Base-by-base conservation (phyloP, 2,888 invertebrate genomes). In the Stenichneumon culpator region DNA sequence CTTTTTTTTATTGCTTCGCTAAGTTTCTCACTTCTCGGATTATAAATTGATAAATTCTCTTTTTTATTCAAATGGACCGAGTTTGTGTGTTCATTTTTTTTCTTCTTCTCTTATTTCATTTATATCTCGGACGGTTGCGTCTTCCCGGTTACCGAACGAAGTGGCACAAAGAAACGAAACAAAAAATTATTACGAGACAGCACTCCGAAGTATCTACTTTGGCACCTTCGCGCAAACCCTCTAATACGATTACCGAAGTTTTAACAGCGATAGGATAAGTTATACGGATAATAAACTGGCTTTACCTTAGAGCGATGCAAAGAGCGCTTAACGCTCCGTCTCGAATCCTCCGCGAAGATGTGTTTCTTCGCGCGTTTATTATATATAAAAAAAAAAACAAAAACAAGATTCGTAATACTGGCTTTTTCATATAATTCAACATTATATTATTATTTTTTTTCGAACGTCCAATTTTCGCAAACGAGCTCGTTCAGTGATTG, bases 401-500 rank as follows among this genome's bases (percentile, higher is more conserved):
- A 74, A 74, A 47, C 65, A 82, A 82, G 79, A 75, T 88, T 88
- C 87, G 72, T 92, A 92, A 92, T 92, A 92, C 92, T 92, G 92
- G 90, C 89, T 91, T 89, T 89, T 88, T 89, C 88, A 88, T 87
- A 88, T 87, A 87, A 84, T 85, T 87, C 85, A 84, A 86, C 88
- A 87, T 88, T 86, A 86, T 88, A 86, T 88, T 89, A 88, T 88
- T 83, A 82, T 74, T 86, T 82, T 65, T 82, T 82, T 79, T 88
- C 79, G 89, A 82, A 79, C 67, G 47, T 70, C 54, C 39, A 69
- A 70, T 57, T 79, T 83, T 65, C 84, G 78, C 78, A 84, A 74
- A 90, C 90, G 89, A 92, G 90, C 90, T 88, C 88, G 89, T 90
- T 85, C 82, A 86, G 89, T 93, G 93, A 94, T 94, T 94, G 94